Evolutionary conservation across 2,113 vertebrate genomes (phyloP), one percentile per base, ranked within the genome.

Genomic region (Psophia crepitans): DNA sequence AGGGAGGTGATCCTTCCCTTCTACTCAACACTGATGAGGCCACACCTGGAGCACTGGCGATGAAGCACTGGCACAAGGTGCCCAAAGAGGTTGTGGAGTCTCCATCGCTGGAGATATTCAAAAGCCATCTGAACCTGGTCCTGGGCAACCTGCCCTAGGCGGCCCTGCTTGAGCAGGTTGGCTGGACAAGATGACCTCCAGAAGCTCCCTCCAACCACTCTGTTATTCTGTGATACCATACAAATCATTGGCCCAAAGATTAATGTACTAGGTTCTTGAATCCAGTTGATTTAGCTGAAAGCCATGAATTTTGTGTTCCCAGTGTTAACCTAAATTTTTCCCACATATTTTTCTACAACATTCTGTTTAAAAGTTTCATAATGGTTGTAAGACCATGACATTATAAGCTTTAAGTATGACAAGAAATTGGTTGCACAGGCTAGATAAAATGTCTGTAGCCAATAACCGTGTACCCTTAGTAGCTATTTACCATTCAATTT

Each of bases 91-190:
- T 26, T 37, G 21, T 32, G 35, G 37, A 39, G 5, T 71, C 24
- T 82, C 53, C 27, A 30, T 16, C 39, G 5, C 20, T 53, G 53
- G 19, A 39, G 19, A 68, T 68, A 27, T 30, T 28, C 33, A 70
- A 46, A 70, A 70, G 28, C 3, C 2, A 1, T 20, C 32, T 32
- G 73, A n/a, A 77, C 9, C 6, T 22, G 11, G 27, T 33, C 18
- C 27, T 60, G 35, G 35, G 13, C 37, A 53, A 26, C 9, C 27
- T 79, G 33, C 18, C n/a, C 4, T 37, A 32, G 11, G 7, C 17
- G 14, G 12, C 6, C 12, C 12, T 56, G 5, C 28, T 64, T 39
- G 20, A 46, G 14, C n/a, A 46, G 12, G 4, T 3, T 2, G 1
- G 7, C 11, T 27, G 11, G 37, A 32, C 32, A 57, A 49, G 20